Conservation (phyloP, 2,113 vertebrate species). For the Tinamus guttatus region DNA sequence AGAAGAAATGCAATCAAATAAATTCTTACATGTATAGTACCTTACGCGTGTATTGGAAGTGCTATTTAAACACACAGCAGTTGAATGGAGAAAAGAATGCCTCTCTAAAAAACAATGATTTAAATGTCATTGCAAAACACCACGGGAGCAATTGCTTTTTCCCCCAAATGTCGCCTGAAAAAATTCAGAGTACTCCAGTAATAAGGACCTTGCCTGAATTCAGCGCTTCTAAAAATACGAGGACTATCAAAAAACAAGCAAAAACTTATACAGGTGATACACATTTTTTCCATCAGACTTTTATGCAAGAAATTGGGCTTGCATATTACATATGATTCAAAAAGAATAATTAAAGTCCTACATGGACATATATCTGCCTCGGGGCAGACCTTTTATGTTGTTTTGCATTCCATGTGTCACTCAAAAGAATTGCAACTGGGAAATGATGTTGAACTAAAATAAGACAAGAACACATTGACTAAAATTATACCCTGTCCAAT, state of each 20-base stretch:
- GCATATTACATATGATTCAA: constrained; percentile 74
- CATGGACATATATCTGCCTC: constrained; percentile 78
- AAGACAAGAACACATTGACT: constrained; percentile 79
- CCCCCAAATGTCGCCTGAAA: constrained; percentile 42
- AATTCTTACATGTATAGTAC: neutral
- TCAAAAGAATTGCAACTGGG: constrained; percentile 79
- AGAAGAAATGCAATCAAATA: neutral
- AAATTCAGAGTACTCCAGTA: constrained; percentile 33
- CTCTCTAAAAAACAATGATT: neutral
- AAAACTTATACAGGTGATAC: constrained; percentile 62
- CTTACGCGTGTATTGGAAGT: neutral
- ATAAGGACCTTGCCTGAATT: constrained; percentile 42
- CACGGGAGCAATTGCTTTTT: constrained; percentile 19
- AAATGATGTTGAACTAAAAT: constrained; percentile 83
- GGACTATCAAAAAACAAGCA: constrained; percentile 26
- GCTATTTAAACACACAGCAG: neutral
- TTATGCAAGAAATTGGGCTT: constrained; percentile 60
- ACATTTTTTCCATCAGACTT: constrained; percentile 57
- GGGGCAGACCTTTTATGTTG: constrained; percentile 80
- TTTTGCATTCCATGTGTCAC: constrained; percentile 79
- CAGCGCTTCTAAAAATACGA: constrained; percentile 59
- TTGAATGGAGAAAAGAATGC: constrained; percentile 8
- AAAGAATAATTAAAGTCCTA: constrained; percentile 82
- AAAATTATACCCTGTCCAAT: constrained; percentile 82
- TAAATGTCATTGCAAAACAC: constrained; percentile 32